Conservation (phyloP, 2,888 invertebrate genomes). For the Anaspis maculata region DNA sequence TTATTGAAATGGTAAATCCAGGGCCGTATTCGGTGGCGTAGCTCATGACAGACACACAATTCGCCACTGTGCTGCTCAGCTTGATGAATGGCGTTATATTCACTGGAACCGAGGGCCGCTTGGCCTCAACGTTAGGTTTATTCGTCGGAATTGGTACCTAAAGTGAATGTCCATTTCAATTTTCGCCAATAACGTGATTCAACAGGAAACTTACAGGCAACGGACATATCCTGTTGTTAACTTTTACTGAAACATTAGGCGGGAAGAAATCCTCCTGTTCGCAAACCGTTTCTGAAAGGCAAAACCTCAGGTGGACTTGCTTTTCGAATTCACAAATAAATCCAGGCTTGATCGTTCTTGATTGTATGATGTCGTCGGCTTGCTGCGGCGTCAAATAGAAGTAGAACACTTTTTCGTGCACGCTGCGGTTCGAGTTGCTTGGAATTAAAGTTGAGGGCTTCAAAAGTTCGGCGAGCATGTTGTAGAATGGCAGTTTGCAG, state of each 20-base stretch:
- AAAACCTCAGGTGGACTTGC: constrained; percentile 88
- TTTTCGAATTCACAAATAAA: constrained; percentile 63
- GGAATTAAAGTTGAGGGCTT: constrained; percentile 83
- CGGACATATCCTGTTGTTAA: constrained; percentile 84
- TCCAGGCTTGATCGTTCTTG: constrained; percentile 60
- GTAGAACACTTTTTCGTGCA: constrained; percentile 78
- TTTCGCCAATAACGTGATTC: too few species aligned
- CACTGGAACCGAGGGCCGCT: constrained; percentile 91
- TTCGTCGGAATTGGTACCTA: constrained; percentile 98
- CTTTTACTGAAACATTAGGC: constrained; percentile 83
- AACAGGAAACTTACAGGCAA: constrained; percentile 75
- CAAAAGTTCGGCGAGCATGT: constrained; percentile 75
- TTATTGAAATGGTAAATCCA: constrained; percentile 74
- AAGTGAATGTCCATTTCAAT: too few species aligned
- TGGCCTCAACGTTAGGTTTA: constrained; percentile 93
- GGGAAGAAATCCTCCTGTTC: constrained; percentile 95
- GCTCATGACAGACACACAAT: constrained; percentile 76
- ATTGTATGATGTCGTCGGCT: constrained; percentile 81
- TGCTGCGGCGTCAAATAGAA: constrained; percentile 91
- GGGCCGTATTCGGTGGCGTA: constrained; percentile 88
- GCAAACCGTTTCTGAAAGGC: constrained; percentile 80
- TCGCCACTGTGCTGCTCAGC: constrained; percentile 75
- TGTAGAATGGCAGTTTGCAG: constrained; percentile 88
- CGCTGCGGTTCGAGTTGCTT: constrained; percentile 53
- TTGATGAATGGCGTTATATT: constrained; percentile 87